These are phyloP conservation scores for Pachyramphus minor DNA, from an alignment of 2,113 vertebrate genomes.

Conservation along the genomic window DNA sequence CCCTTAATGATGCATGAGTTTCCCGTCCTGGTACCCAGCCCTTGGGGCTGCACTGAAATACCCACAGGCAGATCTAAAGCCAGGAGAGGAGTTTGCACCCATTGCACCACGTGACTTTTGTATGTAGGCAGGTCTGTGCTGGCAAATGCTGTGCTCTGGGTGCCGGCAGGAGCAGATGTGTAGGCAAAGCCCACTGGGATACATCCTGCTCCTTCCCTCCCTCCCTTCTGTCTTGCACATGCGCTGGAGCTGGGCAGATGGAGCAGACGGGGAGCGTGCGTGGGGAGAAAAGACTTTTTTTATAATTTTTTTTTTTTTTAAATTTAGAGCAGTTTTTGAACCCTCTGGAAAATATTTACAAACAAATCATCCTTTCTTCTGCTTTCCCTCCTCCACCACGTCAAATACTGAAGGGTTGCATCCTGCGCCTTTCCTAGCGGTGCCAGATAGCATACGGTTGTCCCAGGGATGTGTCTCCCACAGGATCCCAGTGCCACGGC, in stretches of 20 bases:
- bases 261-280: not conserved
- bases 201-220: not conserved
- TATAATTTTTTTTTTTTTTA: not conserved
- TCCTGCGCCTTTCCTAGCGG: not conserved
- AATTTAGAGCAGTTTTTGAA: constrained; percentile 31
- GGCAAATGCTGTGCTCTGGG: rapidly evolving
- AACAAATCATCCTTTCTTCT: constrained; percentile 30
- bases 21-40: not conserved
- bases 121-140: not conserved
- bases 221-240: not conserved
- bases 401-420: constrained; percentile 36
- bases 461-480: not conserved
- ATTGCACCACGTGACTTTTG: not conserved
- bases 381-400: constrained; percentile 40
- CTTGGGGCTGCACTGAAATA: not conserved
- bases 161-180: not conserved
- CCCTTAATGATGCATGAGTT: rapidly evolving
- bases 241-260: not conserved
- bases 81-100: not conserved
- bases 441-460: not conserved
- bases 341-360: constrained; percentile 51
- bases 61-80: not conserved
- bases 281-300: not conserved
- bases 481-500: rapidly evolving
- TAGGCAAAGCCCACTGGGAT: not conserved